Evolutionary conservation across 2,797 vertebrate genomes (phyloP), one percentile per base, ranked within the genome.

Genomic region (Tolypeutes matacus): DNA sequence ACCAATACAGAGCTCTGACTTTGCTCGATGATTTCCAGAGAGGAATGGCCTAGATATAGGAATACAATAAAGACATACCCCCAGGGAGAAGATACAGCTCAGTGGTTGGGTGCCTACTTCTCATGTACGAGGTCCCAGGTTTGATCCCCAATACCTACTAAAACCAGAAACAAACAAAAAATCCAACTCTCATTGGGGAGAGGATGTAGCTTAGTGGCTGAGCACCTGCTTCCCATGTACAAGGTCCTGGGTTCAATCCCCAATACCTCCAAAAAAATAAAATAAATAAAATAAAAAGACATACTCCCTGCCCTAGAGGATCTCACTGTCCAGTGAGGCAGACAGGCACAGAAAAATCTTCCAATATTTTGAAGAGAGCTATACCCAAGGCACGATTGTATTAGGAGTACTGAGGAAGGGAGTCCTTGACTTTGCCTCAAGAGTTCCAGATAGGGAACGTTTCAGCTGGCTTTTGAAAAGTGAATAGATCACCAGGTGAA

Each of bases 391-490:
- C 29, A n/a, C 6, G 14, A 49, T 67, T 67, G 42, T 53, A 29
- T 7, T 81, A 29, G 39, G 20, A 81, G n/a, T n/a, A 46, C 14
- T 73, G 25, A 58, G 3, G 36, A 6, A 2, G 25, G 25, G 60
- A 51, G 51, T 60, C 70, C 49, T 51, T 70, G 36, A 67, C 39
- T 25, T 60, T n/a, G 20, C 39, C 51, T 58, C 56, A 49, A 65
- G 12, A 34, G 23, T 51, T 53, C 76, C 14, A 34, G 51, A 95
- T n/a, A 76, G 31, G 46, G 29, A 53, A 1, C 25, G 53, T 53
- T 53, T 77, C 51, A 69, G n/a, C 27, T 87, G 58, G 29, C 58
- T 73, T 83, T 83, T 62, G 42, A 92, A 29, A 92, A 83, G 42
- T 53, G 60, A 76, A 29, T 53, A 49, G 31, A n/a, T 69, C 21